A percentile compares a stretch with the other conserved stretches of the same genome.
These are phyloP conservation scores for Shargacucullia verbasci DNA, from an alignment of 2,888 invertebrate species.

Conservation along the genomic window DNA sequence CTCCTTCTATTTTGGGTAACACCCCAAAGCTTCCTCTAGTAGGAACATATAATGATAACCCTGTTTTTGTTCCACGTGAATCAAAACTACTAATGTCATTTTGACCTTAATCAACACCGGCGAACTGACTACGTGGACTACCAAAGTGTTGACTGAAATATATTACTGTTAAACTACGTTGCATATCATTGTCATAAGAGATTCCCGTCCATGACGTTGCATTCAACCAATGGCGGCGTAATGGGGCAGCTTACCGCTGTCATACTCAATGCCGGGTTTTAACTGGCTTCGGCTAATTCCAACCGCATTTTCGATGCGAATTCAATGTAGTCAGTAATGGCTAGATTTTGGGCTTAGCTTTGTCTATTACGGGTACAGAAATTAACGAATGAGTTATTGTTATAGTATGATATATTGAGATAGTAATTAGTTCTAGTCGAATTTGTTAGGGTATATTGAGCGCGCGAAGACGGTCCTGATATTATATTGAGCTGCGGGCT, in stretches of 20 bases:
- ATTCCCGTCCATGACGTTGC: constrained; percentile 44
- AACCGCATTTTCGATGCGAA: constrained; percentile 47
- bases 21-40: too few relatives aligned
- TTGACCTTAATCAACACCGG: constrained; percentile 16
- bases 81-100: constrained; percentile 14
- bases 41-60: too few relatives aligned
- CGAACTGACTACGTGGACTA: constrained; percentile 15
- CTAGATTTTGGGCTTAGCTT: constrained; percentile 38
- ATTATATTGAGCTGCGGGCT: too few relatives aligned
- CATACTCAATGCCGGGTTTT: constrained; percentile 29
- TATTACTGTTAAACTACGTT: constrained; percentile 29
- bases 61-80: too few relatives aligned
- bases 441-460: too few relatives aligned
- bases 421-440: constrained; percentile 29
- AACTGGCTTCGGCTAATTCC: constrained; percentile 40
- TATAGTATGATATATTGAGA: constrained; percentile 15
- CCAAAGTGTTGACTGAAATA: constrained; percentile 27
- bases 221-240: constrained; percentile 35
- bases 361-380: constrained; percentile 38
- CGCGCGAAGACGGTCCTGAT: too few relatives aligned
- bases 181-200: constrained; percentile 49
- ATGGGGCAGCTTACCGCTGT: constrained; percentile 39
- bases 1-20: too few relatives aligned
- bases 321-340: constrained; percentile 42
- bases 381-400: constrained; percentile 27